Evolutionary conservation across 2,113 vertebrate species (phyloP), one percentile per base, ranked within the genome.

Genomic region (Melanotaenia duboulayi): DNA sequence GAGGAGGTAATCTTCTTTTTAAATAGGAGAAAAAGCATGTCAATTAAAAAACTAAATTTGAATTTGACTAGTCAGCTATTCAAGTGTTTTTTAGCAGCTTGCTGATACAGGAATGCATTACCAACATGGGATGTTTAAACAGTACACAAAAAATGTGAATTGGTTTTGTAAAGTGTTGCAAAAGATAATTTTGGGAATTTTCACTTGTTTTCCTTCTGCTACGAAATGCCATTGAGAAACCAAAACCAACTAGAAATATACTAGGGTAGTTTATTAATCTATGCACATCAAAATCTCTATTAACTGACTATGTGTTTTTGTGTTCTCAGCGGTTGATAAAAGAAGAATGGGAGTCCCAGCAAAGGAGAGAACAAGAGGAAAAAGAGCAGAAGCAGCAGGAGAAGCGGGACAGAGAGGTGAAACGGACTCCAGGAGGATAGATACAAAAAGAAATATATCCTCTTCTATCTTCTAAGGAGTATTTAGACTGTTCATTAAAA

Each of bases 391-490:
- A 93, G 76, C 94, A 91, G 25, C 95, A 95, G 90, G 94, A 97
- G 94, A 97, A 95, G 93, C 96, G 76, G 93, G 95, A 96, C 56
- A 96, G 95, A 99, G 96, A 99, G 97, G 97, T 99, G 96, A 99
- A 94, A 93, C 89, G 90, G 88, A 87, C 91, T 86, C 72, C 92
- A 71, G 96, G 95, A 96, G 91, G 94, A 94, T 96, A 95, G 92
- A 89, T 79, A 85, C 66, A 85, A 71, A 88, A n/a, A 93, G 71
- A 87, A 87, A 87, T 68, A 94, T 96, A 96, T 97, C 95, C 32
- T 48, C 44, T 96, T 97, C 92, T 94, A 87, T 78, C 73, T 65
- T 35, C 83, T 80, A 28, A 69, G 6, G 10, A 78, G 4, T 51
- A 9, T 71, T 76, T 23, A 24, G 23, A 39, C 42, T 17, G 16